Base-by-base conservation (phyloP, 2,113 vertebrate genomes). In the Gnathonemus echidnorhynchus region DNA sequence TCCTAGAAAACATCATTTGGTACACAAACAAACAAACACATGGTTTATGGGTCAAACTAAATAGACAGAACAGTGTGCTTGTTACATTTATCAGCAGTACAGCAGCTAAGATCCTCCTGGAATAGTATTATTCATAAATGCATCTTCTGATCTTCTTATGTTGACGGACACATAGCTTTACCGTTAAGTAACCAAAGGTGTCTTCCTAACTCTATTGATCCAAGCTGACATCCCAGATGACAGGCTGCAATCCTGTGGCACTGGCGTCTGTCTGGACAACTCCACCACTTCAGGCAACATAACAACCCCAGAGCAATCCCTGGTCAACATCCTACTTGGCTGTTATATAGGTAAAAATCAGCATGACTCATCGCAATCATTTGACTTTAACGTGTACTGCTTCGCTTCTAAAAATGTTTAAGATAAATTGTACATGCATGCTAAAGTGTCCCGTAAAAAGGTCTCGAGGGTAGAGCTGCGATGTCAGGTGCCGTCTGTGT, bases 281-380 rank as follows among this genome's bases (percentile, higher is more conserved):
- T 13, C 92, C 15, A 91, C 88, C 31, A 39, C 0, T 0, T 49
- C 89, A 90, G 27, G 86, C 85, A 97, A 95, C 70, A 86, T 49
- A 90, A 95, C 91, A 58, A 91, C 35, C n/a, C 97, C 96, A 1
- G 91, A 94, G 0, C 91, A 91, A 70, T 88, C 90, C 0, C 95
- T 99, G 10, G 93, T 98, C 92, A 95, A 96, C 94, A 98, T 94
- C 0, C 95, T 99, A 4, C 92, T 99, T 19, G 97, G 98, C 27
- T 94, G 97, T 92, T 99, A 99, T 91, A 98, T 98, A 0, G 97
- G 98, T 99, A 94, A 1, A 92, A 91, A 48, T 3, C 21, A n/a
- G 35, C n/a, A 45, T 58, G 24, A 87, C 27, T 45, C 8, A n/a
- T 70, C 35, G 19, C 21, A 87, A 10, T 86, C 24, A 24, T 24